Evolutionary conservation across 2,113 vertebrate genomes (phyloP), one percentile per base, ranked within the genome.

Genomic region (Chlorodrepanis virens): DNA sequence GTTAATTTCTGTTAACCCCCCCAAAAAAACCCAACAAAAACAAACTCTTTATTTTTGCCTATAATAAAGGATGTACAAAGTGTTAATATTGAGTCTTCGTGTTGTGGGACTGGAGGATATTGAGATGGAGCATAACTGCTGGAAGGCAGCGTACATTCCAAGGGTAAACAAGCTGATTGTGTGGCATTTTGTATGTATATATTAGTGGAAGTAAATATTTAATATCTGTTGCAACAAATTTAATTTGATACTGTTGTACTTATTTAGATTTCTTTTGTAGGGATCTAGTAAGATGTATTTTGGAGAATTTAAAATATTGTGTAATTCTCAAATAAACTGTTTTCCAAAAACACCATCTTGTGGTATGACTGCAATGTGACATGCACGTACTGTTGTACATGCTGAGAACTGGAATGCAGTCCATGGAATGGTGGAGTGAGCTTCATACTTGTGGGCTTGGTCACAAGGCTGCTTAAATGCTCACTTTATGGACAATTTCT

Each of bases 161-260:
- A 93, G 95, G 95, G 96, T 98, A 95, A 97, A 96, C 85, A 37
- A 95, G 76, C 89, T 97, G 90, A 61, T 96, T 96, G 97, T 97
- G 97, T 98, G 96, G 95, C 96, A 93, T 98, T 98, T 97, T 96
- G 93, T 98, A 96, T 98, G 97, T 98, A 98, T 98, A 98, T 98
- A 98, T 89, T 97, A 98, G 97, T 97, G 93, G 87, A 97, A 96
- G 89, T 97, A 96, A 97, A 95, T 98, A 98, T 98, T 98, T 98
- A 98, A 98, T 97, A 96, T 96, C 95, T 89, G 90, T 94, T 89
- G 86, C 95, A 96, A 93, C 92, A 97, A 98, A 92, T 98, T 98
- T 98, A 98, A 98, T 99, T 99, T 99, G 98, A 97, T 99, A 99
- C 97, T 98, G 52, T 84, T 95, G 97, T 99, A 99, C 94, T 97